Conservation (phyloP, 53 echinoderm and acorn worm species). For the Apostichopus leukothele region DNA sequence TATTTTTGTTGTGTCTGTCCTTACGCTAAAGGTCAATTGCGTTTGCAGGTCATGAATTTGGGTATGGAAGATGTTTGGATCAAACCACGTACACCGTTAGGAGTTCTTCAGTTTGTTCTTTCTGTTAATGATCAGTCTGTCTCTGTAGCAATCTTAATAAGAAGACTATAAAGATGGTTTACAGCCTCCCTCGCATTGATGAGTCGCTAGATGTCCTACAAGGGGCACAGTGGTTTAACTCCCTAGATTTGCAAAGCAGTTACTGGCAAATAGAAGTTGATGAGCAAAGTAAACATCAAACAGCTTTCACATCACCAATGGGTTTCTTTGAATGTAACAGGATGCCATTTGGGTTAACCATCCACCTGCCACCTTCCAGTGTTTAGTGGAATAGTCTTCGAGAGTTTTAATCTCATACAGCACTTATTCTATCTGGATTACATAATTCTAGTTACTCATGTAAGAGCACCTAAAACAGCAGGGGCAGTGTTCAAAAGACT, state of each 20-base stretch:
- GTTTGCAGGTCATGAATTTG: conserved; percentile 34
- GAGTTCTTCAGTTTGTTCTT: neutral
- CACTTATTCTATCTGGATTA: conserved; percentile 46
- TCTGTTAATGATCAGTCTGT: no score
- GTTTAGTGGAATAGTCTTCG: neutral
- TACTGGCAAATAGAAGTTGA: conserved; percentile 58
- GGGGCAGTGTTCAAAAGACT: conserved; percentile 27
- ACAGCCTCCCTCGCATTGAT: conserved; percentile 61
- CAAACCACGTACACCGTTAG: conserved; percentile 31
- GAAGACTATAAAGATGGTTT: neutral
- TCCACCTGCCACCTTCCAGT: conserved; percentile 41
- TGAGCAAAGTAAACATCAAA: conserved; percentile 56
- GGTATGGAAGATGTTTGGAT: conserved; percentile 12
- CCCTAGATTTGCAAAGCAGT: conserved; percentile 28
- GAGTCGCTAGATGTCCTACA: conserved; percentile 26
- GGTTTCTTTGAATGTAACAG: conserved; percentile 45
- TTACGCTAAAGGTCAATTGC: conserved; percentile 15
- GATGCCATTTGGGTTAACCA: conserved; percentile 47
- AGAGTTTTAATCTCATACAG: conserved; percentile 28
- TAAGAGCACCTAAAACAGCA: conserved; percentile 35
- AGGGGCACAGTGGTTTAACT: conserved; percentile 53
- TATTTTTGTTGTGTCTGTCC: neutral
- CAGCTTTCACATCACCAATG: conserved; percentile 50
- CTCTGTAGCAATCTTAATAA: no score
- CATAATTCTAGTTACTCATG: conserved; percentile 27